Evolutionary conservation across 2,888 invertebrate genomes (phyloP).

Genomic region (Pyrrhia umbra): DNA sequence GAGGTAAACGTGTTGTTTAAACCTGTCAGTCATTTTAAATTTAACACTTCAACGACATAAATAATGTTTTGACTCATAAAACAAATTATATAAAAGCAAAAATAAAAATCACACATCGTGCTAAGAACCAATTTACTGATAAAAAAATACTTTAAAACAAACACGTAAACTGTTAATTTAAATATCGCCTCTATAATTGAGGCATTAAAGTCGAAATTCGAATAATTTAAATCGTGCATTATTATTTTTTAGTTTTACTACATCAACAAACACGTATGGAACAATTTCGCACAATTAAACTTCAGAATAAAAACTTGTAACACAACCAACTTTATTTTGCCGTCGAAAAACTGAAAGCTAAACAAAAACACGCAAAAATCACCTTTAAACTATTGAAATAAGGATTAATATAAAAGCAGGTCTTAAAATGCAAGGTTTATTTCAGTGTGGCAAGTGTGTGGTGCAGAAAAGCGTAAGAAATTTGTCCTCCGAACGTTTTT

Average conservation of each 20-base stretch:
- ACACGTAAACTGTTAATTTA: neutral
- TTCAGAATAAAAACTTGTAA: constrained; percentile 78
- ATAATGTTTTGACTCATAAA: constrained; percentile 53
- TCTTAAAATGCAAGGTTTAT: neutral
- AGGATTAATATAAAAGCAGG: neutral
- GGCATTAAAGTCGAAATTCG: constrained; percentile 10
- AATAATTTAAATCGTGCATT: constrained; percentile 1
- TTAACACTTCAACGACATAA: constrained; percentile 45
- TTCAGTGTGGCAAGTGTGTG: constrained; percentile 56
- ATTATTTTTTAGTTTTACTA: constrained; percentile 53
- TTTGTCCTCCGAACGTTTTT: constrained; percentile 82
- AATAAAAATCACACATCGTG: constrained; percentile 57
- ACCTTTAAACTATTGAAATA: neutral
- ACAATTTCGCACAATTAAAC: constrained; percentile 87
- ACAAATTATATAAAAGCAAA: constrained; percentile 53
- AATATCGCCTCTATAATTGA: constrained; percentile 7
- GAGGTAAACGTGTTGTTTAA: constrained; percentile 14
- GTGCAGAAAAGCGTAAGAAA: constrained; percentile 86
- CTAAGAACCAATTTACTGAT: constrained; percentile 66
- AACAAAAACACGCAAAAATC: constrained; percentile 25
- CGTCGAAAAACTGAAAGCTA: constrained; percentile 6
- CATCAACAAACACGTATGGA: constrained; percentile 79
- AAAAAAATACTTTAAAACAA: constrained; percentile 41
- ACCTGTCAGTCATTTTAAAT: constrained; percentile 12
- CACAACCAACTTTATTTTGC: constrained; percentile 62